Conservation (phyloP, 2,888 invertebrate species). For the Alviniconcha strummeri region DNA sequence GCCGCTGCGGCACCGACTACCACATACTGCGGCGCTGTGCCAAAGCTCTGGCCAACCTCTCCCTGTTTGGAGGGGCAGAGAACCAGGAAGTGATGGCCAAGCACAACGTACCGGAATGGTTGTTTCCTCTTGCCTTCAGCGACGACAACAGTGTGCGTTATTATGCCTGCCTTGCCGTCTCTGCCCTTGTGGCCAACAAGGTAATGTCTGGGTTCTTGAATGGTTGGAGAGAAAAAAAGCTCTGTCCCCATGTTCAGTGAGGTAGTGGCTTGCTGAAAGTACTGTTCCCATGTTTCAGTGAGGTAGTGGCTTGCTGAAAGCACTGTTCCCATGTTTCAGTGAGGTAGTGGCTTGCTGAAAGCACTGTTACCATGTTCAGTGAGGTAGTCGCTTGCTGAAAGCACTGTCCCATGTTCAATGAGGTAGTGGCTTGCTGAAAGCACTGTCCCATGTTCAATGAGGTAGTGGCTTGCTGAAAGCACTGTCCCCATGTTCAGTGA, state of each 20-base stretch:
- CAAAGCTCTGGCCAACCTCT: constrained; percentile 95
- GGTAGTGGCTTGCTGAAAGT: not conserved
- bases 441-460: too few relatives aligned
- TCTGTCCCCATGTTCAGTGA: not conserved
- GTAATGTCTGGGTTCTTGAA: not conserved
- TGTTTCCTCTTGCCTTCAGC: constrained; percentile 97
- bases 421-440: too few relatives aligned
- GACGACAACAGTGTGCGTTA: constrained; percentile 89
- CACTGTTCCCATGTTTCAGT: not conserved
- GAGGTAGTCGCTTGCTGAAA: not conserved
- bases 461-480: too few relatives aligned
- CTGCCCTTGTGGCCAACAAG: constrained; percentile 95
- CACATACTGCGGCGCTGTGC: constrained; percentile 95
- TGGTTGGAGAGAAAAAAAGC: too few relatives aligned
- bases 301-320: not conserved
- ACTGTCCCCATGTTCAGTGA: too few relatives aligned
- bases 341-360: not conserved
- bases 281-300: not conserved
- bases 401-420: not conserved
- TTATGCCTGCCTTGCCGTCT: constrained; percentile 98
- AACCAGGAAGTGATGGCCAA: constrained; percentile 97
- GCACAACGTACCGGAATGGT: constrained; percentile 82
- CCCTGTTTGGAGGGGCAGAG: constrained; percentile 96
- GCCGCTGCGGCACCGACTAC: constrained; percentile 89
- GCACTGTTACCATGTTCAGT: not conserved